Evolutionary conservation across 2,113 vertebrate genomes (phyloP).

Genomic region (Cyphomyrus plagiostoma): DNA sequence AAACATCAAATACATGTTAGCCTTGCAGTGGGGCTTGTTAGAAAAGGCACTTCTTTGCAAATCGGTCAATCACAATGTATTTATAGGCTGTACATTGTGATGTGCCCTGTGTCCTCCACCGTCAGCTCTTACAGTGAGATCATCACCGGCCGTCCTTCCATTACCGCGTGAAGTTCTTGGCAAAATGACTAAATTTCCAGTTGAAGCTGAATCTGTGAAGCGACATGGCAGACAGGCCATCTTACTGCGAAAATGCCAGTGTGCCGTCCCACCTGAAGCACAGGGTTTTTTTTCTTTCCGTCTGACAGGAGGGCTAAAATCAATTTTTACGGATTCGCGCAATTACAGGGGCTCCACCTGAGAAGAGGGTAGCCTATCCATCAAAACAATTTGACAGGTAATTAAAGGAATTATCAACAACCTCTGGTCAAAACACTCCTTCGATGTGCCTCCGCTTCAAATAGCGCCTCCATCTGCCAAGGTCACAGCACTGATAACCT

Average conservation of each 20-base stretch:
- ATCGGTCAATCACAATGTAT: conserved; percentile 15
- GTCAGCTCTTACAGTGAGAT: not conserved
- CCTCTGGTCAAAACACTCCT: conserved; percentile 6
- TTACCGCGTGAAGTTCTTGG: conserved; percentile 25
- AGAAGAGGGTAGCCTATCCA: conserved; percentile 22
- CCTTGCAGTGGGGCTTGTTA: conserved; percentile 11
- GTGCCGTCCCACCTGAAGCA: not conserved
- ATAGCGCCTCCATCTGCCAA: not conserved
- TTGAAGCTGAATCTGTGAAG: conserved; percentile 37
- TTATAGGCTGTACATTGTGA: conserved; percentile 18
- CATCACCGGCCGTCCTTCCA: not conserved
- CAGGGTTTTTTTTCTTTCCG: not conserved
- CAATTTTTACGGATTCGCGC: conserved; percentile 41
- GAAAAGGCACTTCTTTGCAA: conserved; percentile 1
- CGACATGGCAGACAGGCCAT: conserved; percentile 21
- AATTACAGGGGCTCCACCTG: conserved; percentile 53
- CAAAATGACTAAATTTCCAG: conserved; percentile 29
- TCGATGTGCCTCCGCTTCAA: not conserved
- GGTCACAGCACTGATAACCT: not conserved
- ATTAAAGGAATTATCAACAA: conserved; percentile 40
- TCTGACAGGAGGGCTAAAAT: conserved; percentile 40
- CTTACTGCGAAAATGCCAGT: conserved; percentile 30
- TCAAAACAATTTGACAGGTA: conserved; percentile 41
- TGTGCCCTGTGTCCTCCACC: not conserved
- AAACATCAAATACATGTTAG: conserved; percentile 15